Base-by-base conservation (phyloP, 64 coral and sea anemone genomes). In the Dendrophyllia cribrosa region DNA sequence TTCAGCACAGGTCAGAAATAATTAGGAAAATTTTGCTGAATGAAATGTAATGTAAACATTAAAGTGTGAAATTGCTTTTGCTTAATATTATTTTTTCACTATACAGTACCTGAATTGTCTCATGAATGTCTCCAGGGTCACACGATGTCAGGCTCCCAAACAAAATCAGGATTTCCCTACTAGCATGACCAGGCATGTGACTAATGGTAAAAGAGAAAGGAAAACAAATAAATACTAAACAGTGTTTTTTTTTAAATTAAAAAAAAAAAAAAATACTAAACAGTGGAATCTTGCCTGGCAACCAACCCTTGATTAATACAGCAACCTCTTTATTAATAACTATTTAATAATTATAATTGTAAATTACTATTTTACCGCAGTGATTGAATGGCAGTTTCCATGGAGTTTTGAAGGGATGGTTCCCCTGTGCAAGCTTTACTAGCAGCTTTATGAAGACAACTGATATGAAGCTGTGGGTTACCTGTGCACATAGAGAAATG, bases 91-190 rank as follows among this genome's bases (percentile, higher is more conserved):
- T 20, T 5, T 58, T 9, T 23, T 22, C 4, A 59, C 3, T 7
- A 50, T 51, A 78, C 14, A 20, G 26, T 88, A 98, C 97, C 81
- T 99, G 85, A 77, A 99, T 82, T 56, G 92, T 94, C 55, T 99
- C 94, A 59, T 77, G 67, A 43, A 99, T 94, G 25, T 99, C 91
- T 22, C 97, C 94, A 12, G 97, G 97, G 55, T 99, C 97, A 86
- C 97, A 99, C 4, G 97, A 93, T 6, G 97, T 99, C 17, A 99
- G 76, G 84, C 97, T 99, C 21, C 97, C 97, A 53, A 96, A 91
- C 7, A 99, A 16, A 56, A 99, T 81, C 15, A 99, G 44, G 9
- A 99, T 90, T 80, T 99, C 97, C 9, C 94, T 87, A 72, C 97
- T 99, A 13, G 94, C 94, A 91, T 99, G 97, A 69, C 97, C 88